Percentiles rank a stretch among this genome's conserved stretches.
phyloP scores from a whole-genome alignment of 2,888 invertebrate species.

The Patella ulyssiponensis region DNA sequence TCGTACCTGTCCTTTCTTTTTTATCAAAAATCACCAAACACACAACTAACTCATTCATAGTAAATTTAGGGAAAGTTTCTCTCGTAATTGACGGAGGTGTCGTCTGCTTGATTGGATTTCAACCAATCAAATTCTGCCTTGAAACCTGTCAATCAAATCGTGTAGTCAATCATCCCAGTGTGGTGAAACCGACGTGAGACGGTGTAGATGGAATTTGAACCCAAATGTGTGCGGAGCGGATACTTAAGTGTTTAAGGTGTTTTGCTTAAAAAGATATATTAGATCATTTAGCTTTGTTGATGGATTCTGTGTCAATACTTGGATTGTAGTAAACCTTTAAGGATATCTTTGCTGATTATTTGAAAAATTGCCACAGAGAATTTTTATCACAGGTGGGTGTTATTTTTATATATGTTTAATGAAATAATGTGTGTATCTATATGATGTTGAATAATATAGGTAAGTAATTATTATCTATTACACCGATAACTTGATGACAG shows the following conservation, averaged over 20 bases:
- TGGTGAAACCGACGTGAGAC: conserved; percentile 1
- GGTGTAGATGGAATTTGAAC: conserved; percentile 13
- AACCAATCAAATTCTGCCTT: conserved; percentile 3
- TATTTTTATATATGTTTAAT: no score
- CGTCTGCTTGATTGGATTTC: conserved; percentile 3
- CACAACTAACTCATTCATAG: neutral
- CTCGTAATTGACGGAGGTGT: neutral
- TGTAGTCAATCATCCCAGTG: conserved; percentile 6
- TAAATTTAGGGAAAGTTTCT: neutral
- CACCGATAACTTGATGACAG: no score
- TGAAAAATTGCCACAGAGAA: no score
- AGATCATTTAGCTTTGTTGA: no score
- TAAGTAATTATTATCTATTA: no score
- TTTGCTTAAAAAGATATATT: no score
- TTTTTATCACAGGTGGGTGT: no score
- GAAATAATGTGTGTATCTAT: no score
- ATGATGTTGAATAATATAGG: no score
- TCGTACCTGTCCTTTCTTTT: conserved; percentile 4
- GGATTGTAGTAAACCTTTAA: no score
- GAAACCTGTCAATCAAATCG: conserved; percentile 1
- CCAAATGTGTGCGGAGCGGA: conserved; percentile 1
- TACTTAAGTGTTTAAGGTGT: neutral
- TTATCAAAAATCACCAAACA: neutral
- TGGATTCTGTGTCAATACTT: no score
- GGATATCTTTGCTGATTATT: no score